phyloP scores from a whole-genome alignment of 1,140 invertebrate species.

The Danaus melanippus region DNA sequence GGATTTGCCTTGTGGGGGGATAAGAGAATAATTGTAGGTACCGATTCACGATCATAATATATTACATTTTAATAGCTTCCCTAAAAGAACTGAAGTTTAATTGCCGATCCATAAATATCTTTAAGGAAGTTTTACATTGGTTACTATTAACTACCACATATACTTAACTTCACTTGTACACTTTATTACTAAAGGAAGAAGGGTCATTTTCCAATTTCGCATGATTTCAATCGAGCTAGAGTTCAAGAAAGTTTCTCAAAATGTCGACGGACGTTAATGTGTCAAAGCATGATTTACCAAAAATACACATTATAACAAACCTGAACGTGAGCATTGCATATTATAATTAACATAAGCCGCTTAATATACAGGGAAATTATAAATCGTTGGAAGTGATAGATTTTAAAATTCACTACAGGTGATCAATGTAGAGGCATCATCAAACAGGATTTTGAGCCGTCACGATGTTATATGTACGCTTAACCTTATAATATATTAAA shows the following conservation, averaged over 20 bases:
- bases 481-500: slow-evolving; percentile 38
- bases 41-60: slow-evolving; percentile 25
- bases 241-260: too few species aligned
- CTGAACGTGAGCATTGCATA: slow-evolving; percentile 29
- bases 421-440: slow-evolving; percentile 23
- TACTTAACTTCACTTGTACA: too few species aligned
- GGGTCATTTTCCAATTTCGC: too few species aligned
- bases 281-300: too few species aligned
- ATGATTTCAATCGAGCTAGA: too few species aligned
- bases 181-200: too few species aligned
- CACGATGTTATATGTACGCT: slow-evolving; percentile 32
- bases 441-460: slow-evolving; percentile 43
- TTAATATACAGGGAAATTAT: slow-evolving; percentile 28
- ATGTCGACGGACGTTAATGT: too few species aligned
- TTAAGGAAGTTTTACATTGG: too few species aligned
- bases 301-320: not conserved
- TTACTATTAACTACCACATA: too few species aligned
- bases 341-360: slow-evolving; percentile 23
- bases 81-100: slow-evolving; percentile 58
- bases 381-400: slow-evolving; percentile 28
- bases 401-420: slow-evolving; percentile 36
- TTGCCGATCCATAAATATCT: slow-evolving; percentile 23
- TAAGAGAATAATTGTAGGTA: slow-evolving; percentile 36
- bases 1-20: slow-evolving; percentile 40
- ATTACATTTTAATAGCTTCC: slow-evolving; percentile 47